Evolutionary conservation across 2,888 invertebrate species (phyloP).

Genomic region (Stenurella melanura): DNA sequence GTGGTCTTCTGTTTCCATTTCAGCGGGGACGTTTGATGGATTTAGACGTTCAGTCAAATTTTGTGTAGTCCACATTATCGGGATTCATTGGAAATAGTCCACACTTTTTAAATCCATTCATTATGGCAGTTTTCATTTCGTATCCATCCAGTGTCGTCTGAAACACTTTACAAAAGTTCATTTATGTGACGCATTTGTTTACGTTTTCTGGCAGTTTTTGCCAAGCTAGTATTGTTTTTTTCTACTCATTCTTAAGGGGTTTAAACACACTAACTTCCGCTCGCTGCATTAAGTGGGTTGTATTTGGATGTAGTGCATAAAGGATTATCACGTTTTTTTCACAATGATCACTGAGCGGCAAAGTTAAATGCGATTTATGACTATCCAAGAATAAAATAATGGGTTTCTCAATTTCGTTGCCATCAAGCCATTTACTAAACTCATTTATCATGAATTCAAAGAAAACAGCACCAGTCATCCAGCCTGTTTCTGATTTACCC

Average conservation of each 20-base stretch:
- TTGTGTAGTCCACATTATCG: conserved; percentile 6
- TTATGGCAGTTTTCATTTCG: not conserved
- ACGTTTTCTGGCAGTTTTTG: not conserved
- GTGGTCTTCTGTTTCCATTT: too few relatives aligned
- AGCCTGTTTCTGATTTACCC: conserved; percentile 4
- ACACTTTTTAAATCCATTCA: conserved; percentile 3
- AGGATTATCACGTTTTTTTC: too few relatives aligned
- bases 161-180: not conserved
- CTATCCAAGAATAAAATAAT: conserved; percentile 4
- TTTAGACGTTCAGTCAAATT: not conserved
- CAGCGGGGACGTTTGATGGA: too few relatives aligned
- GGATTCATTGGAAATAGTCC: conserved; percentile 1
- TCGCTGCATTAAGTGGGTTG: not conserved
- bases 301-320: not conserved
- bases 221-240: not conserved
- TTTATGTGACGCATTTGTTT: not conserved
- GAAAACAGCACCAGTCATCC: conserved; percentile 4
- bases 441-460: not conserved
- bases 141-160: not conserved
- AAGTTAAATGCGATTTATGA: not conserved
- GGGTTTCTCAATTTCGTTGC: not conserved
- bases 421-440: conserved; percentile 9
- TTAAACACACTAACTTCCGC: conserved; percentile 4
- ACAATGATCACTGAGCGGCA: too few relatives aligned
- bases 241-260: conserved; percentile 1